phyloP scores from a whole-genome alignment of 2,797 vertebrate genomes.

The Tympanoctomys barrerae region DNA sequence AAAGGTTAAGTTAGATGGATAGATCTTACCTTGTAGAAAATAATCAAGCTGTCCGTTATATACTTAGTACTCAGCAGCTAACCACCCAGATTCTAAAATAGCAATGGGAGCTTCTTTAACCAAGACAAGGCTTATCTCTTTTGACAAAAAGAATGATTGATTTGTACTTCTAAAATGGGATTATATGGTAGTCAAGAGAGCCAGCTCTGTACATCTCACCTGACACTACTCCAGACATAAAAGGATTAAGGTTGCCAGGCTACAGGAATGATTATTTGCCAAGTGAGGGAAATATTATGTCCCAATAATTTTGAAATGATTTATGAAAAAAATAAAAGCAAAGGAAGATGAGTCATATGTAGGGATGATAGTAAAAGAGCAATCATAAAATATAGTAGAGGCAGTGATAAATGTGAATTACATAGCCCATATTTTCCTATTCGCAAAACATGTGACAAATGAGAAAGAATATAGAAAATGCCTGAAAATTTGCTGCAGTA shows the following conservation, averaged over 20 bases:
- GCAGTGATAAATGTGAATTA: not conserved
- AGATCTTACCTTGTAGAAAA: not conserved
- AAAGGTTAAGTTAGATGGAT: not conserved
- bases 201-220: not conserved
- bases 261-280: not conserved
- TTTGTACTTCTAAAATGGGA: not conserved
- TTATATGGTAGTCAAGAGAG: not conserved
- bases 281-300: not conserved
- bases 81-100: not conserved
- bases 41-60: too few relatives aligned
- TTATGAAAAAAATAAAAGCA: not conserved
- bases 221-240: not conserved
- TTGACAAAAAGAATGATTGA: not conserved
- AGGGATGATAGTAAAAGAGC: not conserved
- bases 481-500: not conserved
- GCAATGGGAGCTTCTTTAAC: not conserved
- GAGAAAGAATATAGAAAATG: not conserved
- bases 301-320: not conserved
- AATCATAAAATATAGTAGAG: not conserved
- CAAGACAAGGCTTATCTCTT: not conserved
- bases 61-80: not conserved
- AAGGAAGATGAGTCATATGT: not conserved
- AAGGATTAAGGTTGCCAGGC: not conserved
- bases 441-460: not conserved
- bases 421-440: not conserved